Conservation (phyloP, 2,113 vertebrate species). For the Thermophis baileyi region DNA sequence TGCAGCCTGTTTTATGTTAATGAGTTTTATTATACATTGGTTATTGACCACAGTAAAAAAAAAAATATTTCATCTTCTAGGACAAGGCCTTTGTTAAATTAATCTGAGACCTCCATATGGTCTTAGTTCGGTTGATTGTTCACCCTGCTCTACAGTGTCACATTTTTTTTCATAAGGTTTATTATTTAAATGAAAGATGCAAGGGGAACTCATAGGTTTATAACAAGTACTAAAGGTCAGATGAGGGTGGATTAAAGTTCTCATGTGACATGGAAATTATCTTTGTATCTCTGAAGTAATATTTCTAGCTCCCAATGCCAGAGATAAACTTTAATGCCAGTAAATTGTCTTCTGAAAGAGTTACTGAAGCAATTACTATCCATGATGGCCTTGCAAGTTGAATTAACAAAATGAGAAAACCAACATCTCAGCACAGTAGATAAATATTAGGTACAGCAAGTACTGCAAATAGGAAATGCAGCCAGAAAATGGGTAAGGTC, state of each 20-base stretch:
- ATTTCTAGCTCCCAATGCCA: not conserved
- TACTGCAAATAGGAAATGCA: not conserved
- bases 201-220: not conserved
- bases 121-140: not conserved
- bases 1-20: not conserved
- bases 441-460: not conserved
- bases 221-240: not conserved
- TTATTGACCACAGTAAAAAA: not conserved
- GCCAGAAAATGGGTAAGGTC: not conserved
- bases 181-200: not conserved
- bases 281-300: not conserved
- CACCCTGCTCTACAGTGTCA: not conserved
- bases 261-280: conserved; percentile 8
- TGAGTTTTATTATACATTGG: not conserved
- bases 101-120: not conserved
- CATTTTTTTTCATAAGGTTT: not conserved
- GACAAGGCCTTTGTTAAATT: not conserved
- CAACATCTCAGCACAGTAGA: not conserved
- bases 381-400: not conserved
- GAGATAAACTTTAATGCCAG: not conserved
- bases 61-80: not conserved
- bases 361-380: not conserved
- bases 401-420: conserved; percentile 7
- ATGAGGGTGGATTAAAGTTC: not conserved
- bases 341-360: not conserved